Conservation (phyloP, 2,888 invertebrate genomes). For the Tupiocoris notatus region DNA sequence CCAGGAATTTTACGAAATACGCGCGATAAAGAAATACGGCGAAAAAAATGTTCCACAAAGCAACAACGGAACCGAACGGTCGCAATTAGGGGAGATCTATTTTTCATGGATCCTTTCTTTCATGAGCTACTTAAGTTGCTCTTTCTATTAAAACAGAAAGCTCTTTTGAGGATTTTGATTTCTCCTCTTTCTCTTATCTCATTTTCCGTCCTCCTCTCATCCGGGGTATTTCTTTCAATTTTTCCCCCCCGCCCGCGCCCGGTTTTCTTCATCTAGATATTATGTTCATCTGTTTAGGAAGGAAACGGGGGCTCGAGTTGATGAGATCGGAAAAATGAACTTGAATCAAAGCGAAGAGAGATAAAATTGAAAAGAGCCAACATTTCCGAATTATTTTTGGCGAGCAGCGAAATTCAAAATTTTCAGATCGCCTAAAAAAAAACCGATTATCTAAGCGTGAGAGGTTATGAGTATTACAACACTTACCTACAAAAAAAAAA, state of each 20-base stretch:
- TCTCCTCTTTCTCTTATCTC: constrained; percentile 1
- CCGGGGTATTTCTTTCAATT: constrained; percentile 10
- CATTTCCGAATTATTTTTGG: no score
- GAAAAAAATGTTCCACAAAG: not conserved
- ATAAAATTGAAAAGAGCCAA: no score
- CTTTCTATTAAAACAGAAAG: constrained; percentile 33
- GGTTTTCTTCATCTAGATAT: not conserved
- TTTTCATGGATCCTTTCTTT: constrained; percentile 38
- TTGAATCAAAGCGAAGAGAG: no score
- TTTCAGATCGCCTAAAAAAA: no score
- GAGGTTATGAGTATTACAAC: no score
- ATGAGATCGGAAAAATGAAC: no score
- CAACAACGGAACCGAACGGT: not conserved
- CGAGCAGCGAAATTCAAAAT: no score
- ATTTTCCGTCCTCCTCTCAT: not conserved
- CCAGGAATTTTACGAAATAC: not conserved
- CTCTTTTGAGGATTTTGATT: constrained; percentile 22
- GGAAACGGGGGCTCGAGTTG: no score
- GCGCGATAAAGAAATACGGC: not conserved
- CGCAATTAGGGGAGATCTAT: constrained; percentile 39
- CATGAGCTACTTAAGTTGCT: constrained; percentile 30
- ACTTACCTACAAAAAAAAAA: no score
- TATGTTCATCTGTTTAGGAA: not conserved
- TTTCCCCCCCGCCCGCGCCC: no score
- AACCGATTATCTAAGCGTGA: no score